These are phyloP conservation scores for Pectinophora gossypiella DNA, from an alignment of 1,140 invertebrate species.

Conservation along the genomic window DNA sequence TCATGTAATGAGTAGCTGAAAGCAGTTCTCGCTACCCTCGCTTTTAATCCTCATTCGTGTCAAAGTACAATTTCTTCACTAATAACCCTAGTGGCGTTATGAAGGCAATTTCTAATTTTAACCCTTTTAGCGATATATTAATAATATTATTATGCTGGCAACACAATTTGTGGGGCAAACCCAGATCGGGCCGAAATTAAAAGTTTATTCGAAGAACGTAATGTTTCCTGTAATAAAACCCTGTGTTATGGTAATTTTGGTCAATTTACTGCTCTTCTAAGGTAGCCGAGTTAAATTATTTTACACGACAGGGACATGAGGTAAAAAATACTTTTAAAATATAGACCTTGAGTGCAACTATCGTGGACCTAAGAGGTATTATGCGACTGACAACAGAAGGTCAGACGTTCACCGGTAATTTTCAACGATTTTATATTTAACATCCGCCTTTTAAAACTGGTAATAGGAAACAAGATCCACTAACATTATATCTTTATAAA, in stretches of 20 bases:
- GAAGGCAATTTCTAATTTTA: not conserved
- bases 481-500: no score
- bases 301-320: no score
- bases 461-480: no score
- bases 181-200: not conserved
- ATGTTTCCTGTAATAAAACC: not conserved
- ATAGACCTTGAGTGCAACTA: slow-evolving; percentile 8
- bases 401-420: slow-evolving; percentile 24
- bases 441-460: slow-evolving; percentile 31
- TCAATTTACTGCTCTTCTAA: slow-evolving; percentile 9
- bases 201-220: not conserved
- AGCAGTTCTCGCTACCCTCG: not conserved
- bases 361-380: slow-evolving; percentile 1
- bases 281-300: no score
- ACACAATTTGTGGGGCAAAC: not conserved
- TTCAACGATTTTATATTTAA: slow-evolving; percentile 15
- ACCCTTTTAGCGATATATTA: not conserved
- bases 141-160: not conserved
- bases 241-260: not conserved
- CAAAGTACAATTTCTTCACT: not conserved
- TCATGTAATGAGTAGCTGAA: not conserved
- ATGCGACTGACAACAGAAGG: slow-evolving; percentile 18
- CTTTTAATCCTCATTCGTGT: slow-evolving; percentile 1
- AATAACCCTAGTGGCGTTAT: not conserved
- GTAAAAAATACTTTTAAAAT: no score